phyloP scores from a whole-genome alignment of 35 echinoderm and acorn worm genomes.

The Apostichopus japonicus region DNA sequence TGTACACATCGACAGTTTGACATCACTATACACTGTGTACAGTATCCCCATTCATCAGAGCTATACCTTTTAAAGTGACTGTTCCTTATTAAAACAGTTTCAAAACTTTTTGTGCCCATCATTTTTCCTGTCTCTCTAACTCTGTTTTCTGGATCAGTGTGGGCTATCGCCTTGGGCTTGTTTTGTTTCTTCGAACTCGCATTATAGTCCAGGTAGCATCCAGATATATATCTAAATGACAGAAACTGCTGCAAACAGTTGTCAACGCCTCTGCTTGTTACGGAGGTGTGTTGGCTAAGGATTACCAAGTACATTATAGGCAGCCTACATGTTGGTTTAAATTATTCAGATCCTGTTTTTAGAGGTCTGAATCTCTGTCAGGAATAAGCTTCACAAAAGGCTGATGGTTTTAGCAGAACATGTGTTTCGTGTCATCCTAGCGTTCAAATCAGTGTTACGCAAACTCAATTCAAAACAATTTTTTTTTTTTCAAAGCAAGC shows the following conservation, averaged over 20 bases:
- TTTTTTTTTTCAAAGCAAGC: too few relatives aligned
- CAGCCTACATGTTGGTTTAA: background rate
- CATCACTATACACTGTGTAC: too few relatives aligned
- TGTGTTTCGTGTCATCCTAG: background rate
- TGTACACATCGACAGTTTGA: too few relatives aligned
- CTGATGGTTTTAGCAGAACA: background rate
- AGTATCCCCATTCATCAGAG: too few relatives aligned
- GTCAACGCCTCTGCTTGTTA: background rate
- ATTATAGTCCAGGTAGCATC: background rate
- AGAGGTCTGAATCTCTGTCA: background rate
- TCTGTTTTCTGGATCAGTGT: background rate
- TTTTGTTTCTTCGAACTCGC: background rate
- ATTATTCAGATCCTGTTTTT: background rate
- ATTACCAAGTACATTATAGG: background rate
- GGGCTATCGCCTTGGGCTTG: background rate
- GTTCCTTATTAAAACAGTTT: too few relatives aligned
- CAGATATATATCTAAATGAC: background rate
- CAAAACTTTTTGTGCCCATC: too few relatives aligned
- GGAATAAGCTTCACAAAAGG: background rate
- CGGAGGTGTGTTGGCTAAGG: background rate
- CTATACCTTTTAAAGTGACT: too few relatives aligned
- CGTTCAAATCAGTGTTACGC: too few relatives aligned
- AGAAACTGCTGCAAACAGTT: background rate
- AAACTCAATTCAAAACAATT: too few relatives aligned
- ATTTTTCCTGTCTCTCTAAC: background rate